These are phyloP conservation scores for Patella caerulea DNA, from an alignment of 2,888 invertebrate species.

Conservation along the genomic window DNA sequence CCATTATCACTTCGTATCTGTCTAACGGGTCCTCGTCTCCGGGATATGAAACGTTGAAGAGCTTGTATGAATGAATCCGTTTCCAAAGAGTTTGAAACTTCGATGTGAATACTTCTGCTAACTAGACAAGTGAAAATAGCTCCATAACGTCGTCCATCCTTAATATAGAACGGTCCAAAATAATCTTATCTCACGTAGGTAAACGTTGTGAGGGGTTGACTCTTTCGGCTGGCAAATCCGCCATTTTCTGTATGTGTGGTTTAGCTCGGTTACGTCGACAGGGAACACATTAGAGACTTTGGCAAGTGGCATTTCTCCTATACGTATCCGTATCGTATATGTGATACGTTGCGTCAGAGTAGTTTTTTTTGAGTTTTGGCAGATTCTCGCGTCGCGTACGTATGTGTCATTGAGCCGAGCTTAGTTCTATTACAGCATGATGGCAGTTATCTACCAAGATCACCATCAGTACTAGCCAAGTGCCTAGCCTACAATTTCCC, in stretches of 20 bases:
- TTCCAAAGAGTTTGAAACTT: constrained; percentile 20
- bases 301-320: too few relatives aligned
- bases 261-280: background rate
- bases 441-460: too few relatives aligned
- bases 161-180: constrained; percentile 25
- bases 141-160: constrained; percentile 19
- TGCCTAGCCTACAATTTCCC: too few relatives aligned
- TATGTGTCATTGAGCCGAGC: too few relatives aligned
- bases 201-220: constrained; percentile 20
- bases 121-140: constrained; percentile 15
- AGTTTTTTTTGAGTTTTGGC: too few relatives aligned
- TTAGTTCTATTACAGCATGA: too few relatives aligned
- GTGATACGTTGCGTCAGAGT: too few relatives aligned
- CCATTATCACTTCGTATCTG: too few relatives aligned
- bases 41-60: constrained; percentile 4
- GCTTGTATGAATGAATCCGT: constrained; percentile 23
- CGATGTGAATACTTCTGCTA: constrained; percentile 49
- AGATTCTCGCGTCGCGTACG: too few relatives aligned
- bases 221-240: background rate
- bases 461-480: too few relatives aligned
- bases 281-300: background rate
- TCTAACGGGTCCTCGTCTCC: background rate
- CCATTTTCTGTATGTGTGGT: background rate
- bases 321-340: too few relatives aligned
- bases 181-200: constrained; percentile 16